phyloP scores from a whole-genome alignment of 2,888 invertebrate species.

The Drosophila kambysellisi region DNA sequence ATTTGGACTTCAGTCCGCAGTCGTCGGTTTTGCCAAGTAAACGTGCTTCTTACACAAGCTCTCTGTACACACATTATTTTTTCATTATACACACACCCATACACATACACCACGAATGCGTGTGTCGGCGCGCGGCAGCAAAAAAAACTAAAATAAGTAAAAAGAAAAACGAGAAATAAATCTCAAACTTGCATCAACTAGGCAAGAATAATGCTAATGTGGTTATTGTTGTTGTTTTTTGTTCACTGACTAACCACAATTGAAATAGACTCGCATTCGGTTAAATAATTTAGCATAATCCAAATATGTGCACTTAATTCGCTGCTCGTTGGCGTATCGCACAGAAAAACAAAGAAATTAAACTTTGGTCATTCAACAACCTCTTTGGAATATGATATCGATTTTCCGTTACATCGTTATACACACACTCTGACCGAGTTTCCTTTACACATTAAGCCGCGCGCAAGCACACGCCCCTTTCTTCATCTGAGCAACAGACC shows the following conservation, averaged over 20 bases:
- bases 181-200: conserved; percentile 19
- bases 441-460: conserved; percentile 54
- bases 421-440: conserved; percentile 81
- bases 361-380: conserved; percentile 63
- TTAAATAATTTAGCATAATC: not conserved
- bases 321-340: conserved; percentile 2
- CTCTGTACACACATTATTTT: conserved; percentile 36
- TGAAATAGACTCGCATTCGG: conserved; percentile 5
- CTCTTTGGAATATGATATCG: conserved; percentile 65
- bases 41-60: conserved; percentile 76
- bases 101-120: conserved; percentile 50
- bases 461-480: conserved; percentile 61
- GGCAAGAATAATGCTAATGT: conserved; percentile 16
- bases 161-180: not conserved
- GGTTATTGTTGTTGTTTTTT: not conserved
- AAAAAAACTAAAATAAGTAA: conserved; percentile 28
- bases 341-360: not conserved
- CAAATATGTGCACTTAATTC: conserved; percentile 3
- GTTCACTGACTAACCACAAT: conserved; percentile 10
- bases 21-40: conserved; percentile 81
- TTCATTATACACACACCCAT: conserved; percentile 33
- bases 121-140: conserved; percentile 57
- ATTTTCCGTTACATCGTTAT: conserved; percentile 81
- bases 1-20: conserved; percentile 69
- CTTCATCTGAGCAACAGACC: conserved; percentile 24